phyloP scores from a whole-genome alignment of 1,140 invertebrate genomes.

The Drosophila rhopaloa region DNA sequence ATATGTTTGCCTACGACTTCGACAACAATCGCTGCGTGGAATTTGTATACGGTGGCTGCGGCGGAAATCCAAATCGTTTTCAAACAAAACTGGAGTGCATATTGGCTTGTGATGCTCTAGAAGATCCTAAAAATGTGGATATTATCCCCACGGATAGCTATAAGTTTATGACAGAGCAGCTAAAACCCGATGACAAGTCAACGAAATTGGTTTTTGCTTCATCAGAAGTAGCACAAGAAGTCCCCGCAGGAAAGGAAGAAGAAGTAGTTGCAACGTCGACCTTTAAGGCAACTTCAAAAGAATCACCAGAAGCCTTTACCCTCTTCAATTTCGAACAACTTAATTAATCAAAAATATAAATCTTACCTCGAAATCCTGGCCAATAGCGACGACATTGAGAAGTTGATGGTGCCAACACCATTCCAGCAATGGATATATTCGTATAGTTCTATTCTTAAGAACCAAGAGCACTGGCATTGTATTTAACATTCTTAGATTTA shows the following conservation, averaged over 20 bases:
- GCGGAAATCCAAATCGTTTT: constrained; percentile 57
- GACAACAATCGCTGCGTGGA: constrained; percentile 13
- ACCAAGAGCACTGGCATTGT: constrained; percentile 44
- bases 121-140: neutral
- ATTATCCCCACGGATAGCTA: neutral
- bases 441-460: neutral
- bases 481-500: constrained; percentile 38
- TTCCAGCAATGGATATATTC: constrained; percentile 27
- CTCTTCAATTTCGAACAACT: neutral
- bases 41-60: constrained; percentile 46
- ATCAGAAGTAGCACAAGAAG: neutral
- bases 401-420: constrained; percentile 59
- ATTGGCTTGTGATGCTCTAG: constrained; percentile 6
- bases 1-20: constrained; percentile 38
- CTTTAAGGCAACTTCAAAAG: neutral
- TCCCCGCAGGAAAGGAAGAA: neutral
- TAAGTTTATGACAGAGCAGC: neutral
- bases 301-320: neutral
- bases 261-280: neutral
- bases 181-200: too few species aligned
- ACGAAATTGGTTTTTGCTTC: neutral
- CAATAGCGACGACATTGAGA: constrained; percentile 58
- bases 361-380: constrained; percentile 56
- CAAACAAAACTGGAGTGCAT: constrained; percentile 9
- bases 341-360: neutral